Percentiles rank a stretch among this genome's conserved stretches.
Evolutionary conservation across 2,888 invertebrate species (phyloP).

Genomic region (Conistra vaccinii): DNA sequence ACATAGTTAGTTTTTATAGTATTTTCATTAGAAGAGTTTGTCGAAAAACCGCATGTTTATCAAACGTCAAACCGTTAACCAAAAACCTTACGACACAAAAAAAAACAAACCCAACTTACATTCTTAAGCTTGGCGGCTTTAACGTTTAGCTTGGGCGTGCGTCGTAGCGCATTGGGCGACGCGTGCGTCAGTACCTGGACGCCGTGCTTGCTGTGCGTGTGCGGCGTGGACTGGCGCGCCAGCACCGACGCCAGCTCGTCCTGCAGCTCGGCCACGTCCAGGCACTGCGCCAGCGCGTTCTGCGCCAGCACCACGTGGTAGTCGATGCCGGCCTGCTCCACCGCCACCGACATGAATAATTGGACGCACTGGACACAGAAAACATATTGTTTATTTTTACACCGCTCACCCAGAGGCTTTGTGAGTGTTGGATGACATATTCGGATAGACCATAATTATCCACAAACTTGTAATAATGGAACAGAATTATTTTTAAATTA

Average conservation of each 20-base stretch:
- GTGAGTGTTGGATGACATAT: neutral
- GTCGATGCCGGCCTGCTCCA: slow-evolving; percentile 98
- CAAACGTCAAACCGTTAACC: slow-evolving; percentile 49
- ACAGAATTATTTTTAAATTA: neutral
- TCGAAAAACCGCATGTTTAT: neutral
- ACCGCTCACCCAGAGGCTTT: neutral
- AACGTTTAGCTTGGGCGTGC: slow-evolving; percentile 71
- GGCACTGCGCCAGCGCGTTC: slow-evolving; percentile 98
- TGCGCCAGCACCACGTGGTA: slow-evolving; percentile 99
- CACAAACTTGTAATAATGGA: neutral
- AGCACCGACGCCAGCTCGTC: slow-evolving; percentile 98
- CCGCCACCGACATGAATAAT: slow-evolving; percentile 98
- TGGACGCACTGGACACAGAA: slow-evolving; percentile 94
- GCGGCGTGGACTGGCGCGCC: slow-evolving; percentile 97
- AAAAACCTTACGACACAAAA: neutral
- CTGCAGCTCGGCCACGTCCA: slow-evolving; percentile 95
- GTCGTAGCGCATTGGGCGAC: slow-evolving; percentile 44
- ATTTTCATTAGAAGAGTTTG: neutral
- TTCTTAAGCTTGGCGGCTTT: slow-evolving; percentile 87
- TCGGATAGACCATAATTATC: neutral
- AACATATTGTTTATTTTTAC: neutral
- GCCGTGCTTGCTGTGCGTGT: slow-evolving; percentile 94
- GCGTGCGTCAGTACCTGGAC: slow-evolving; percentile 96
- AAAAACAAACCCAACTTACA: slow-evolving; percentile 78
- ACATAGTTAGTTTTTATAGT: neutral